Evolutionary conservation across 2,888 invertebrate genomes (phyloP), one percentile per base, ranked within the genome.

Genomic region (Cantharis rustica): DNA sequence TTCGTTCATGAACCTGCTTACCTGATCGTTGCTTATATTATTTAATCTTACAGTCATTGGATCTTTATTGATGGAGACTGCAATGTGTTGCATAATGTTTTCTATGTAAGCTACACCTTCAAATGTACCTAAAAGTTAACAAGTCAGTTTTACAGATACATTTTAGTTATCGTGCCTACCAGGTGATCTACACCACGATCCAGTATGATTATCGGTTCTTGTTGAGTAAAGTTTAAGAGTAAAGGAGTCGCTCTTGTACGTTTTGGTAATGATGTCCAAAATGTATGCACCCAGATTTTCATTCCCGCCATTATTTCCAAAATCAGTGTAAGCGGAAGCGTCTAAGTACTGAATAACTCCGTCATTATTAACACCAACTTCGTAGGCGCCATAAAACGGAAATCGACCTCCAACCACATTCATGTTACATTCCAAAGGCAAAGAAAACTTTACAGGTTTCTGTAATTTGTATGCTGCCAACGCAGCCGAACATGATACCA

Each of bases 371-470:
- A 92, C 90, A 5, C 91, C 93, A 10, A 93, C 92, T 85, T 94
- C 93, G 84, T 94, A 95, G 78, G 93, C 91, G 5, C 90, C 88
- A 7, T 89, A 90, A 69, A 90, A 89, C 0, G 94, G 90, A 73
- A 89, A 87, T 17, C 95, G 89, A 84, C 93, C 94, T 1, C 95
- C 95, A 0, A 93, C 83, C 3, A 91, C 88, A 69, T 91, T 90
- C 92, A 96, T 93, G 83, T 93, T 95, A 16, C 92, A 91, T 83
- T 93, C 93, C 73, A 96, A 89, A 17, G 93, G 90, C 87, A 95
- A 87, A 1, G 93, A 90, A 75, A 96, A 91, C 17, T 95, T 91
- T 0, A 94, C 93, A 0, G 96, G 95, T 64, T 88, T 85, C 84
- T 91, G 89, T 68, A 92, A 86, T 66, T 91, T 90, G 79, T 91